phyloP scores from a whole-genome alignment of 2,888 invertebrate species.

The Coremacera marginata region DNA sequence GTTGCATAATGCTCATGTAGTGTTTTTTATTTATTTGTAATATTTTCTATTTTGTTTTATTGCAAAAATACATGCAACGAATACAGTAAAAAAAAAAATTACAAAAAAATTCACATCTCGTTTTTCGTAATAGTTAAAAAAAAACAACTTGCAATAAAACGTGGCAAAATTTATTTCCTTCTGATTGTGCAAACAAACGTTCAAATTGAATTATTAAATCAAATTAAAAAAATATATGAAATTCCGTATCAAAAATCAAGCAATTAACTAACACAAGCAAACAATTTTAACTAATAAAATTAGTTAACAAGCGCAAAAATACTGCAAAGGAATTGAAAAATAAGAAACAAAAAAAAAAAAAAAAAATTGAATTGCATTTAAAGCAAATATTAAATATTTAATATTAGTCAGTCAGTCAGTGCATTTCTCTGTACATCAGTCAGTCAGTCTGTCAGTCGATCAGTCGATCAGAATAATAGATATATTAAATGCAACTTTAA shows the following conservation, averaged over 20 bases:
- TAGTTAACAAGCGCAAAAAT: conserved; percentile 3
- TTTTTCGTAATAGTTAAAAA: no score
- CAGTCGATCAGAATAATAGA: background rate
- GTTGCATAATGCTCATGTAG: background rate
- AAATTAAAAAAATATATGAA: background rate
- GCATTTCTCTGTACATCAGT: background rate
- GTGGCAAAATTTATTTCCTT: conserved; percentile 17
- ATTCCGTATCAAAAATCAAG: background rate
- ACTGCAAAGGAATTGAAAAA: conserved; percentile 47
- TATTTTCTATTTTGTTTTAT: background rate
- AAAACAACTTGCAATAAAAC: background rate
- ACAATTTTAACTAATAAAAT: conserved; percentile 3
- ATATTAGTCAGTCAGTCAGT: conserved; percentile 27
- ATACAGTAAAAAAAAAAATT: conserved; percentile 26
- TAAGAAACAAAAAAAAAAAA: conserved; percentile 47
- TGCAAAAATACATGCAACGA: conserved; percentile 22
- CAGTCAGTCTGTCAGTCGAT: conserved; percentile 15
- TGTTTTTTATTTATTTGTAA: background rate
- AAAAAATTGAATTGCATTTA: conserved; percentile 31
- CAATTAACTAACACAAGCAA: conserved; percentile 27
- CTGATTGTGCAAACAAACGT: conserved; percentile 20
- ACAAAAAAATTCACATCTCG: background rate
- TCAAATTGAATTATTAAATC: conserved; percentile 13
- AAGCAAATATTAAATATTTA: conserved; percentile 27
- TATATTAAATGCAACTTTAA: background rate